Evolutionary conservation across 1,140 invertebrate genomes (phyloP), one percentile per base, ranked within the genome.

Genomic region (Ceratina australensis): DNA sequence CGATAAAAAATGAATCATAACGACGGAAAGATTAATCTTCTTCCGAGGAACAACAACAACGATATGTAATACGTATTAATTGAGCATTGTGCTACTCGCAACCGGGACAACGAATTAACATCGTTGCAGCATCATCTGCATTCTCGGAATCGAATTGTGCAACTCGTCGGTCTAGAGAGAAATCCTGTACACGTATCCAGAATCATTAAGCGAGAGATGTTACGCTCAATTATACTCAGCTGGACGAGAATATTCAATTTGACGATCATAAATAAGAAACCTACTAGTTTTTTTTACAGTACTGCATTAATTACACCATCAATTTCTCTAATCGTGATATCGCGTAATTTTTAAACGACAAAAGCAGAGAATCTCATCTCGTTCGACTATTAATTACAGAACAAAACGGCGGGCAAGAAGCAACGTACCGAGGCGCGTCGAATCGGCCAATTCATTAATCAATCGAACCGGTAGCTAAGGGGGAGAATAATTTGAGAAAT

Each of bases 141-240:
- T 71, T 61, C 74, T 47, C 22, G 67, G 65, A 71, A 77, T 77
- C 18, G 42, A 77, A 69, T 77, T 77, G 68, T 71, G 74, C 74
- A 71, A 77, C 4, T 42, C 47, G n/a, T 5, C 42, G 33, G 13
- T 67, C 72, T 18, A 42, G 15, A 68, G 72, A 67, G 65, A 68
- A 75, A 68, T 68, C 64, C 49, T 26, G 22, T 24, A 75, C 72
- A 28, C 20, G 28, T 10, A 75, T 49, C 63, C 63, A 49, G 63
- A 42, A 68, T 33, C 54, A 26, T 68, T 18, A 15, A 20, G 20
- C 24, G 15, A 26, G 7, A 68, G 24, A 49, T 20, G 47, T 7
- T 20, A 75, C 22, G 15, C 47, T 42, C 12, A 33, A 42, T 42
- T 2, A 42, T 42, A 42, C 8, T 42, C 33, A 7, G 10, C 5